These are phyloP conservation scores for Diplolepis rosae DNA, from an alignment of 2,888 invertebrate genomes.

Conservation along the genomic window DNA sequence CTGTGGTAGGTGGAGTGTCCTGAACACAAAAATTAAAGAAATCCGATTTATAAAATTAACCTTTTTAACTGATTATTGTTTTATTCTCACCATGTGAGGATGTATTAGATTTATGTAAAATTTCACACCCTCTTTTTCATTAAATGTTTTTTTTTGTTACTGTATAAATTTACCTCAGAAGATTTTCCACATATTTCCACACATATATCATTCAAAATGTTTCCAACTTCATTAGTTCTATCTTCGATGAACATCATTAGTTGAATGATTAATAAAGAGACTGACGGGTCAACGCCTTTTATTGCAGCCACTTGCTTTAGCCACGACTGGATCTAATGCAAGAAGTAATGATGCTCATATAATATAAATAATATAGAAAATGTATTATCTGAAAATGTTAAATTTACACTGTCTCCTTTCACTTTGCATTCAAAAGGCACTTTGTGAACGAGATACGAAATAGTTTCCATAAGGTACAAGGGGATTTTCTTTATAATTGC, in stretches of 20 bases:
- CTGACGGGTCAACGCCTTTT: constrained; percentile 49
- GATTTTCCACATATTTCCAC: constrained; percentile 71
- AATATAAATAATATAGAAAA: background rate
- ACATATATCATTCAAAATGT: constrained; percentile 71
- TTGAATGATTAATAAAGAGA: constrained; percentile 56
- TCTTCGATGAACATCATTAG: constrained; percentile 64
- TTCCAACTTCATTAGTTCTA: constrained; percentile 54
- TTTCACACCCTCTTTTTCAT: no score
- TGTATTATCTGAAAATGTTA: constrained; percentile 31
- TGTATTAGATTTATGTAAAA: no score
- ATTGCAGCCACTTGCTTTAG: constrained; percentile 52
- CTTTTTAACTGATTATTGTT: no score
- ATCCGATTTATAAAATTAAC: background rate
- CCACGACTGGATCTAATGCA: constrained; percentile 57
- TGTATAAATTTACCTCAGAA: constrained; percentile 73
- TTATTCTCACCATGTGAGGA: no score
- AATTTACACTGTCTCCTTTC: constrained; percentile 42
- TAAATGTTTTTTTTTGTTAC: no score
- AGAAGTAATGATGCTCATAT: background rate
- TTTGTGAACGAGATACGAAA: constrained; percentile 60
- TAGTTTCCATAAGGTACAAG: constrained; percentile 59
- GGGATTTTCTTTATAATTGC: constrained; percentile 55
- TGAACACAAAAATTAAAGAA: constrained; percentile 34
- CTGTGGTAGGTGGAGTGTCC: constrained; percentile 43
- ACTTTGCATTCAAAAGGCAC: constrained; percentile 55